Evolutionary conservation across 1,140 invertebrate genomes (phyloP), one percentile per base, ranked within the genome.

Genomic region (Mycetomoellerius zeteki): DNA sequence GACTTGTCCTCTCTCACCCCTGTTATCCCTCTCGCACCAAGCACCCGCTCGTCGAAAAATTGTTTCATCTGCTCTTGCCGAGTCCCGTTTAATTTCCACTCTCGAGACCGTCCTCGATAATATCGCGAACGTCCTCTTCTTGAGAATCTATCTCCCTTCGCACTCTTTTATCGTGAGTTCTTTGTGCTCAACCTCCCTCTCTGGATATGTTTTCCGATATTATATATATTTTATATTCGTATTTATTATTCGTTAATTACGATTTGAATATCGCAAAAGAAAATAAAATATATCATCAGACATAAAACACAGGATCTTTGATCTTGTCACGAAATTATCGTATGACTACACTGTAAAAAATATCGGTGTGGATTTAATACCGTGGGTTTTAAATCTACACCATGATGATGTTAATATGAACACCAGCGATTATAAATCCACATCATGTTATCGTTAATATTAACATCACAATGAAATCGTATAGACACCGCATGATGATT

Each of bases 81-180:
- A 60, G 88, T 65, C 88, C 85, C 85, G 81, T 89, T 88, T 89
- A 89, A 89, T 89, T 88, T 88, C 81, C 88, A 88, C 64, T 88
- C 65, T 89, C 58, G 69, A 75, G 56, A 72, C 81, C 81, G 43
- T 56, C 19, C 43, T 19, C 67, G 87, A 89, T 88, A 88, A 80
- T 73, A 37, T 80, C 65, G 24, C 50, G 5, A 52, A 77, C n/a
- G 27, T 56, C 21, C 27, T 54, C 24, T 76, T 19, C 30, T 50
- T 47, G 54, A 58, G 56, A 77, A 88, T 88, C 37, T 50, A 84
- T 75, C 67, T 82, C 14, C n/a, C 37, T 62, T 84, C 19, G 37
- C 54, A 62, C 80, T 72, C 67, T 69, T 82, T 81, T 81, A 81
- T 69, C 67, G 19, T 14, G 52, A 56, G 21, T 21, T 82, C 33